A percentile compares a stretch with the other conserved stretches of the same genome.
Conservation (phyloP, 2,888 invertebrate genomes). For the Cephus spinipes region DNA sequence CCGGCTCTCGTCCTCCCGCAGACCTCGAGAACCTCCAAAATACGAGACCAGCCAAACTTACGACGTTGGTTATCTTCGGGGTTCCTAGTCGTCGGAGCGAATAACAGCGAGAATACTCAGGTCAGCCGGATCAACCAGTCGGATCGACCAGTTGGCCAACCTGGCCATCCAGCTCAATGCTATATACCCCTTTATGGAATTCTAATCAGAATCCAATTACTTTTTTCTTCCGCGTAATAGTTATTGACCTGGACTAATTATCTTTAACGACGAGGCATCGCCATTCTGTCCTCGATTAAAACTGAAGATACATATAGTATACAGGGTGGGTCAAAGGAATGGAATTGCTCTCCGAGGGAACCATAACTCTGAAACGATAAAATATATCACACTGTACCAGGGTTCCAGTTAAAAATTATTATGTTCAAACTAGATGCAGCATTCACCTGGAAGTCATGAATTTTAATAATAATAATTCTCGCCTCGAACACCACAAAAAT, state of each 20-base stretch:
- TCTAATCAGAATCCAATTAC: not conserved
- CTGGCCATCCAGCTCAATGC: not conserved
- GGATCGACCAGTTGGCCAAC: not conserved
- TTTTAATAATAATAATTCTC: too few species aligned
- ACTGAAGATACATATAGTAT: not conserved
- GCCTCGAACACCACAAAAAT: too few species aligned
- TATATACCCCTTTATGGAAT: not conserved
- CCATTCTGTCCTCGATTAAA: not conserved
- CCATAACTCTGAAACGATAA: not conserved
- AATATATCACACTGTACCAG: not conserved
- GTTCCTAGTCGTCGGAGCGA: not conserved
- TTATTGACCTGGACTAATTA: not conserved
- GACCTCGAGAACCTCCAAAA: conserved; percentile 1
- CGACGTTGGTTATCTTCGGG: not conserved
- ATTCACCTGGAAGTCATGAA: too few species aligned
- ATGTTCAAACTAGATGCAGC: not conserved
- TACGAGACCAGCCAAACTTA: not conserved
- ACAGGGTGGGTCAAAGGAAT: not conserved
- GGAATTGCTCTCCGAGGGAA: not conserved
- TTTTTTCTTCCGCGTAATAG: not conserved
- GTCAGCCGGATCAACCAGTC: not conserved
- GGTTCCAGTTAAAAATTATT: not conserved
- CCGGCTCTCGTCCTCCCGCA: not conserved
- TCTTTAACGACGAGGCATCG: not conserved
- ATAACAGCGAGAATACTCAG: not conserved